Conservation (phyloP, 30 jellyfish, hydroid and myxozoan species). For the Haliclystus octoradiatus region DNA sequence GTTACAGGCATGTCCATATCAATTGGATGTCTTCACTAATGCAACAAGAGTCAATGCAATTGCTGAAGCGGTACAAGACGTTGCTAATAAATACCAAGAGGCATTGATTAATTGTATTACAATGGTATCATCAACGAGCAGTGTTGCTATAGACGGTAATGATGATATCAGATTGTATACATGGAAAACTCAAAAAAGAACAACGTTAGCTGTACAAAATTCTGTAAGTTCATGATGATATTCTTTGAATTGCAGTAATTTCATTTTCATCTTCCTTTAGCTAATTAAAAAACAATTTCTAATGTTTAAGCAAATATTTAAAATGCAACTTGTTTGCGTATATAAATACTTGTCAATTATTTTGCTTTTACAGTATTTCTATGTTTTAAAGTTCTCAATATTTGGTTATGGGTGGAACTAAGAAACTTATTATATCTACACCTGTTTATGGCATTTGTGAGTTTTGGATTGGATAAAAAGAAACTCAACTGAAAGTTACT, state of each 20-base stretch:
- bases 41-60: conserved; percentile 37
- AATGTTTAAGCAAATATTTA: no score
- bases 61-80: conserved; percentile 40
- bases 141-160: conserved; percentile 33
- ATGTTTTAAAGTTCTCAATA: no score
- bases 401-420: no score
- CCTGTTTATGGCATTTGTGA: no score
- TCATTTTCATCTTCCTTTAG: background rate
- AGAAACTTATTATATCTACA: no score
- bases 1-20: conserved; percentile 85
- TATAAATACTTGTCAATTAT: no score
- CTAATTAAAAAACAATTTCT: background rate
- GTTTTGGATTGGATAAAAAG: no score
- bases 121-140: conserved; percentile 6
- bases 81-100: conserved; percentile 36
- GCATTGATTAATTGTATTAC: conserved; percentile 43
- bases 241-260: background rate
- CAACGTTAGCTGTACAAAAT: conserved; percentile 85
- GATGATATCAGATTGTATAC: conserved; percentile 38
- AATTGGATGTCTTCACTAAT: conserved; percentile 63
- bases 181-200: conserved; percentile 21
- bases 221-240: conserved; percentile 25
- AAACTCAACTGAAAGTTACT: no score
- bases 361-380: background rate
- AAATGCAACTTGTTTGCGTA: no score